Percentiles rank a stretch among this genome's conserved stretches.
These are phyloP conservation scores for Urocitellus parryii DNA, from an alignment of 2,113 vertebrate species.

Conservation along the genomic window DNA sequence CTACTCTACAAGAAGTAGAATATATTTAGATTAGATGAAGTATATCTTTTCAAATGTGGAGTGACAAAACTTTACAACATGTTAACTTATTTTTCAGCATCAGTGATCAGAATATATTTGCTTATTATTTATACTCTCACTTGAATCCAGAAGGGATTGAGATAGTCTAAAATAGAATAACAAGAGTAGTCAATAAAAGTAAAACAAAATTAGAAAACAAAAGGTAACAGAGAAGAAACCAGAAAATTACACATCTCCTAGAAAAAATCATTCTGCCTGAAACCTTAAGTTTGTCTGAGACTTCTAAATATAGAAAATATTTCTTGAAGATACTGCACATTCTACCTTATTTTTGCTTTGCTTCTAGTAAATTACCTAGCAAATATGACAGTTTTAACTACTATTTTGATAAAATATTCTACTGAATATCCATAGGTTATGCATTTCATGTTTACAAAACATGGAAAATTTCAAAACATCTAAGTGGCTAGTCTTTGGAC, in stretches of 20 bases:
- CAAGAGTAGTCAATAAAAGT: background rate
- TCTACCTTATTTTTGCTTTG: background rate
- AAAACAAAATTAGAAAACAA: conserved; percentile 48
- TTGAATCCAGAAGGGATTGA: background rate
- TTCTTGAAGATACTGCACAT: conserved; percentile 3
- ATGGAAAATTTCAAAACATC: background rate
- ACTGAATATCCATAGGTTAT: background rate
- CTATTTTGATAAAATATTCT: background rate
- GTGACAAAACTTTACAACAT: background rate
- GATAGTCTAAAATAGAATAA: background rate
- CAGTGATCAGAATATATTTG: conserved; percentile 14
- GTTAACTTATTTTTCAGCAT: conserved; percentile 46
- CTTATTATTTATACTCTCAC: conserved; percentile 3
- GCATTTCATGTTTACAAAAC: background rate
- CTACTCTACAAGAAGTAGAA: conserved; percentile 33
- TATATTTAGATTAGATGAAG: background rate
- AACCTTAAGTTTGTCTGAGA: background rate
- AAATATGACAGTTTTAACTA: conserved; percentile 19
- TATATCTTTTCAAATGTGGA: background rate
- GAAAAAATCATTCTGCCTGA: conserved; percentile 18
- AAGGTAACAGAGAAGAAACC: background rate
- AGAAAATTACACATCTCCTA: background rate
- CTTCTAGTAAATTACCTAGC: background rate
- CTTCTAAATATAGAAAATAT: conserved; percentile 24
- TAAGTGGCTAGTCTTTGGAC: background rate